Evolutionary conservation across 2,888 invertebrate genomes (phyloP).

Genomic region (Ormyrus thymus): DNA sequence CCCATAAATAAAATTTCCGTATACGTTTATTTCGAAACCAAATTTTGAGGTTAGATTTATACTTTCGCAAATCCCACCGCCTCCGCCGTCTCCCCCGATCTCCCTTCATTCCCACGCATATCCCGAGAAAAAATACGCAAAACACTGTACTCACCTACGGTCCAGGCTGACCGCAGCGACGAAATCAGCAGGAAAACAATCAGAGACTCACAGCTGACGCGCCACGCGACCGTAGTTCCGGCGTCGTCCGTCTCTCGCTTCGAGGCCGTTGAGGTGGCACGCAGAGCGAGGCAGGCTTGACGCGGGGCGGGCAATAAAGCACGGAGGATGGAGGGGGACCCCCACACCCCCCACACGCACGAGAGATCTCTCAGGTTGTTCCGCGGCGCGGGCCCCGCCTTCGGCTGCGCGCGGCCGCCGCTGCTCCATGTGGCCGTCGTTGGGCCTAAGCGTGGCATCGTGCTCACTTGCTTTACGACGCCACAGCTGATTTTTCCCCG

Average conservation of each 20-base stretch:
- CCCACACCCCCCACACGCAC: constrained; percentile 58
- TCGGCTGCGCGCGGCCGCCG: constrained; percentile 27
- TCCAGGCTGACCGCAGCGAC: background rate
- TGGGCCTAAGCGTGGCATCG: constrained; percentile 43
- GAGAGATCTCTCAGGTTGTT: constrained; percentile 54
- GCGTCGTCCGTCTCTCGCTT: constrained; percentile 58
- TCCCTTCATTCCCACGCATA: background rate
- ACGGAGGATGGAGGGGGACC: constrained; percentile 54
- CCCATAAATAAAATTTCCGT: no score
- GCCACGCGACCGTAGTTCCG: constrained; percentile 70
- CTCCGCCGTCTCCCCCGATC: background rate
- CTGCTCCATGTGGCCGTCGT: constrained; percentile 57
- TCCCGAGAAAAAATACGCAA: background rate
- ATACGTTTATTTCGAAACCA: no score
- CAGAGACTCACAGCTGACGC: constrained; percentile 65
- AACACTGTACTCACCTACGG: constrained; percentile 31
- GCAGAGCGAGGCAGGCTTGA: constrained; percentile 4
- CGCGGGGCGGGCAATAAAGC: constrained; percentile 58
- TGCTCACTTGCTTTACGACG: background rate
- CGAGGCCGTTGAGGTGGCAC: constrained; percentile 24
- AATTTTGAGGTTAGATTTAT: constrained; percentile 53
- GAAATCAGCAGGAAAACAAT: constrained; percentile 34
- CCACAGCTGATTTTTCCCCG: background rate
- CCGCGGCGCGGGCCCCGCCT: constrained; percentile 65
- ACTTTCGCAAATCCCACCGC: background rate